Conservation (phyloP, 2,888 invertebrate genomes). For the Drosophila mimetica region DNA sequence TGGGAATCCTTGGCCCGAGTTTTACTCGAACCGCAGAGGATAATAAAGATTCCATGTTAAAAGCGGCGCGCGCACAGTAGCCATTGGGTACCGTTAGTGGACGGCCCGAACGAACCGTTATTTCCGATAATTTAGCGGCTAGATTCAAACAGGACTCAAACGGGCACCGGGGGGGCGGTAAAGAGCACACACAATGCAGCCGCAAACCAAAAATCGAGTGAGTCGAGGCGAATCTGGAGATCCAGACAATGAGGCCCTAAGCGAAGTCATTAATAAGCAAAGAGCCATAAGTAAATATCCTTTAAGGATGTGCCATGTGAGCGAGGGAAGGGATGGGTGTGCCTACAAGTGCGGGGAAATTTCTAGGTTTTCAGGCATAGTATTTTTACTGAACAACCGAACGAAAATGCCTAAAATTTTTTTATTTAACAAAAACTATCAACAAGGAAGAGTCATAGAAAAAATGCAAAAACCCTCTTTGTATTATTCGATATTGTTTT, state of each 20-base stretch:
- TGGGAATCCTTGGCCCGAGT: constrained; percentile 15
- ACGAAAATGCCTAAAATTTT: no score
- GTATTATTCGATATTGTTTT: no score
- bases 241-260: constrained; percentile 63
- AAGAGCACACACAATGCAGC: constrained; percentile 46
- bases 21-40: constrained; percentile 44
- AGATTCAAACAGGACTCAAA: constrained; percentile 53
- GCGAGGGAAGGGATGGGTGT: constrained; percentile 4
- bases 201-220: constrained; percentile 26
- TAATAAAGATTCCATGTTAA: constrained; percentile 71
- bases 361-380: not conserved
- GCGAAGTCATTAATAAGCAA: constrained; percentile 72
- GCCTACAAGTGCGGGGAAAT: constrained; percentile 11
- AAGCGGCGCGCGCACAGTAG: constrained; percentile 64
- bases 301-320: constrained; percentile 66
- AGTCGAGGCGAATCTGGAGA: constrained; percentile 48
- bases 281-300: constrained; percentile 77
- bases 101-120: constrained; percentile 60
- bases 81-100: constrained; percentile 73
- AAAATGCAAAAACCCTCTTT: no score
- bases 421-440: no score
- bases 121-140: constrained; percentile 76
- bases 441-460: no score
- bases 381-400: no score
- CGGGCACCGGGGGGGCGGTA: constrained; percentile 65